Conservation (phyloP, 2,113 vertebrate species). For the Chionomys nivalis region DNA sequence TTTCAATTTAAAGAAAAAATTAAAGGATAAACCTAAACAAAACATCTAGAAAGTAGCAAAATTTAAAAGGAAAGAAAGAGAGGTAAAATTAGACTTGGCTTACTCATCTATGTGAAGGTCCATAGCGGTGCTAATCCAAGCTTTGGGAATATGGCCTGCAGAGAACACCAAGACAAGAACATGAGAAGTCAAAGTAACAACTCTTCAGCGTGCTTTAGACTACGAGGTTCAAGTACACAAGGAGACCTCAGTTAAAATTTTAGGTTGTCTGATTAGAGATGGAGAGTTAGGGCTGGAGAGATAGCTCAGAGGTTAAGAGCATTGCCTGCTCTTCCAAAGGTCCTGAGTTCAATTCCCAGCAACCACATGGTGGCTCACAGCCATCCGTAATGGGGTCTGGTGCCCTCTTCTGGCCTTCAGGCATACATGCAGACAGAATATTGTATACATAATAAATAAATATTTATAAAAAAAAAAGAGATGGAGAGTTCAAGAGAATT, state of each 20-base stretch:
- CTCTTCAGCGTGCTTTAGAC: conserved; percentile 32
- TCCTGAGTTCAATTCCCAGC: too few species aligned
- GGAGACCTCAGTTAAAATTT: conserved; percentile 40
- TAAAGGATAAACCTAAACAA: conserved; percentile 54
- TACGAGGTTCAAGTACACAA: neutral
- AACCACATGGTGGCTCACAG: too few species aligned
- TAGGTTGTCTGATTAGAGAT: neutral
- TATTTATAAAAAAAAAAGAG: too few species aligned
- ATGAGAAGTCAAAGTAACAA: conserved; percentile 13
- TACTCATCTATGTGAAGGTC: conserved; percentile 91
- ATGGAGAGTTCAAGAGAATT: neutral
- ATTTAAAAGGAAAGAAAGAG: conserved; percentile 20
- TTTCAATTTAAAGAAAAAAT: neutral
- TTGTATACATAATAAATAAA: too few species aligned
- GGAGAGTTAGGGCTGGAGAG: too few species aligned
- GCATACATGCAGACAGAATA: too few species aligned
- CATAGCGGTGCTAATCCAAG: conserved; percentile 93
- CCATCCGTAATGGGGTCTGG: too few species aligned
- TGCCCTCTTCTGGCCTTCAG: too few species aligned
- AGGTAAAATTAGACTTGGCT: conserved; percentile 64
- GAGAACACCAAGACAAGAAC: neutral
- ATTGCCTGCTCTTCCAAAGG: too few species aligned
- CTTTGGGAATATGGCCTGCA: conserved; percentile 93
- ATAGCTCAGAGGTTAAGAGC: too few species aligned
- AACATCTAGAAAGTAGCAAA: conserved; percentile 40